Base-by-base conservation (phyloP, 2,113 vertebrate genomes). In the Pongo abelii region DNA sequence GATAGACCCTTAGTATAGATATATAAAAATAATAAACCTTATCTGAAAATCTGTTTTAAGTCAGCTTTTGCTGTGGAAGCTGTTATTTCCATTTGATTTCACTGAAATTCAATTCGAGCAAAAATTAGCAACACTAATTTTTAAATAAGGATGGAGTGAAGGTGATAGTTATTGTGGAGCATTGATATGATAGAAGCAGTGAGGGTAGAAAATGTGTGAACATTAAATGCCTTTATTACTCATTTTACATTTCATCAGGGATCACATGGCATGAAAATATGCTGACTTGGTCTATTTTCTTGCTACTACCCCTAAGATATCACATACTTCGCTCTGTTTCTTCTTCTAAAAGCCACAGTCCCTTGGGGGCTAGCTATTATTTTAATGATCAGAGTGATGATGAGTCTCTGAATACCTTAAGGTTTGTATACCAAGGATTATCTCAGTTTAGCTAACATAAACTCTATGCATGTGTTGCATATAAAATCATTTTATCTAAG, bases 211-310 rank as follows among this genome's bases (percentile, higher is more conserved):
- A 85, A n/a, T 59, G 10, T 38, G 22, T 80, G 30, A 89, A 48
- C 4, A 52, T 67, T 80, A 93, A 94, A 55, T 81, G 35, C 12
- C 57, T 84, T 96, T 94, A 94, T 84, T 91, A 94, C 38, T 93
- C 69, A 94, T 92, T 95, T 84, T 97, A 70, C 83, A 89, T 95
- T 79, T 91, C 93, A 97, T 97, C 74, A 91, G 72, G 83, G 23
- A 89, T 61, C 20, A 48, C 46, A 87, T 25, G 83, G 55, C 86
- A 89, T 81, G 74, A 85, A 89, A 84, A 86, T 74, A 79, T 46
- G 40, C 32, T 80, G 52, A 50, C 43, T 72, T 91, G 46, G 30
- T 81, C 81, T 79, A 91, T 95, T 94, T 97, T 43, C 59, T 95
- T 75, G 22, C 25, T 72, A 48, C 32, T 80, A 84, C 0, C 3